These are phyloP conservation scores for Apodemia zela DNA, from an alignment of 2,888 invertebrate genomes.

Conservation along the genomic window DNA sequence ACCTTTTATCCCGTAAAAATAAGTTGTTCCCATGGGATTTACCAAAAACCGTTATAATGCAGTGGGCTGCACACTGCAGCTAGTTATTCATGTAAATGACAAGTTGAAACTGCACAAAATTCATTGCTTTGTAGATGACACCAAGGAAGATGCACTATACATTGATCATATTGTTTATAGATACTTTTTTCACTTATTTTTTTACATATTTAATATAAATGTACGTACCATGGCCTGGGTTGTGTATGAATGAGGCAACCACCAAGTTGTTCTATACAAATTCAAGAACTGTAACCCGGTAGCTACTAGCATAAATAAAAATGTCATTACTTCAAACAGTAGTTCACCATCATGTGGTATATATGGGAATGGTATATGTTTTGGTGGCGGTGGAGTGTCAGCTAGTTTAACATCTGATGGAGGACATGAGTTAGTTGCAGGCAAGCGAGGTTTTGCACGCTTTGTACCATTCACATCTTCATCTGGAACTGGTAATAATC, in stretches of 20 bases:
- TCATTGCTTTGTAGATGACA: no score
- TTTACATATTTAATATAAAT: no score
- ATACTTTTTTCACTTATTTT: no score
- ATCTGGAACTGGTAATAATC: constrained; percentile 43
- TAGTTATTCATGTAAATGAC: no score
- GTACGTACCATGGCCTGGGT: constrained; percentile 89
- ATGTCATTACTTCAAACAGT: constrained; percentile 91
- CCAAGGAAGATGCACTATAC: no score
- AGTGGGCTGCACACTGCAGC: no score
- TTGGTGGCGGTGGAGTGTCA: constrained; percentile 81
- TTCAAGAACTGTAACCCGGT: constrained; percentile 95
- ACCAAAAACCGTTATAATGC: no score
- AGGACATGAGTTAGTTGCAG: constrained; percentile 39
- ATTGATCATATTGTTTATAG: no score
- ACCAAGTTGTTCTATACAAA: constrained; percentile 97
- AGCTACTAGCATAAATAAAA: constrained; percentile 88
- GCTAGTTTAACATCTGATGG: constrained; percentile 47
- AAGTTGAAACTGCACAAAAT: no score
- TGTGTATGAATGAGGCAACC: constrained; percentile 95
- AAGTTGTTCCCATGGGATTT: no score
- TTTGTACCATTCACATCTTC: constrained; percentile 57
- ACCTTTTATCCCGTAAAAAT: no score
- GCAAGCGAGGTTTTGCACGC: constrained; percentile 42
- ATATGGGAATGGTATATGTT: constrained; percentile 90
- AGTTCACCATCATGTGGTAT: constrained; percentile 90